Conservation (phyloP, 2,888 invertebrate genomes). For the Thymelicus sylvestris region DNA sequence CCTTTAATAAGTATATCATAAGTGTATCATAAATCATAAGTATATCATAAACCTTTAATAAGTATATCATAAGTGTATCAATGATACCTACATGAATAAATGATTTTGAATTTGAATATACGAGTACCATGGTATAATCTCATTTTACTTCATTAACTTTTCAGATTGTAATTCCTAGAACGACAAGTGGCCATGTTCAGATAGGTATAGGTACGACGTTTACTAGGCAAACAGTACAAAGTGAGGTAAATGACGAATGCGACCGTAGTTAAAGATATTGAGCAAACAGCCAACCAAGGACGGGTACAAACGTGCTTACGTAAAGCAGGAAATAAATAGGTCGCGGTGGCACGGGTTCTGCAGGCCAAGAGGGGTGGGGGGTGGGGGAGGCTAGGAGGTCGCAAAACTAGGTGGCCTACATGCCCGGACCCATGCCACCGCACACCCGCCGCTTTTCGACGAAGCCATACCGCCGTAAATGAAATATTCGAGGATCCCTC, state of each 20-base stretch:
- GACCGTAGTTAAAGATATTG: conserved; percentile 41
- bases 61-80: too few species aligned
- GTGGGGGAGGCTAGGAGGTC: conserved; percentile 38
- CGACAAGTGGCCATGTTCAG: not conserved
- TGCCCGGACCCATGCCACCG: conserved; percentile 52
- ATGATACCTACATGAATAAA: too few species aligned
- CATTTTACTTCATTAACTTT: not conserved
- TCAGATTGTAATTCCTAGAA: not conserved
- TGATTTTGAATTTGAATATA: too few species aligned
- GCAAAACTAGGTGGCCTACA: conserved; percentile 72
- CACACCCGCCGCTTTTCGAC: conserved; percentile 53
- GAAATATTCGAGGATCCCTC: conserved; percentile 52
- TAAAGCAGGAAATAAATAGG: conserved; percentile 71
- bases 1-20: too few species aligned
- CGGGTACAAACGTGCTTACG: conserved; percentile 51
- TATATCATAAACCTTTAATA: too few species aligned
- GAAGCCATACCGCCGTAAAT: conserved; percentile 51
- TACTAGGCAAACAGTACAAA: conserved; percentile 11
- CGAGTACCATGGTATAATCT: too few species aligned
- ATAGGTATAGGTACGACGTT: conserved; percentile 1
- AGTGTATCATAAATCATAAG: too few species aligned
- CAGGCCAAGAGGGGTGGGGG: conserved; percentile 40
- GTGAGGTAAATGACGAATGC: conserved; percentile 12
- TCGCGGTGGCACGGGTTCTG: conserved; percentile 57
- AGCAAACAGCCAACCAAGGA: conserved; percentile 46